Evolutionary conservation across 2,113 vertebrate genomes (phyloP).

Genomic region (Rhipidura dahli): DNA sequence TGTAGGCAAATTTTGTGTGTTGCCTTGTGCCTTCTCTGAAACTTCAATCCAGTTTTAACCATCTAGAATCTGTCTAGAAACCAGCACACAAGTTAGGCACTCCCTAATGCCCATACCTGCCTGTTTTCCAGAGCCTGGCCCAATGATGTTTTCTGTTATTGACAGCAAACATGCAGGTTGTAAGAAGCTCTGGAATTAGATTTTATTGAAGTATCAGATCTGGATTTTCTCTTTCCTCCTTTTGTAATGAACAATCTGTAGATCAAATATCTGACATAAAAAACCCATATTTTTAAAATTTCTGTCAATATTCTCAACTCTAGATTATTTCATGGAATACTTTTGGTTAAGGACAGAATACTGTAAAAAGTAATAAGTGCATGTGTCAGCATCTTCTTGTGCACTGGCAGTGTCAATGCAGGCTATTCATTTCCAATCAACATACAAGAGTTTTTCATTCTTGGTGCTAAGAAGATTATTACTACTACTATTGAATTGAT

Average conservation of each 20-base stretch:
- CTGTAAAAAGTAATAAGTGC: background rate
- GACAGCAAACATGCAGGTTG: background rate
- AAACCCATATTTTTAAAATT: background rate
- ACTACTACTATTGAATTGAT: too few relatives aligned
- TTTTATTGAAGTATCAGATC: background rate
- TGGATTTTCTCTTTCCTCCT: background rate
- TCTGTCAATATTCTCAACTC: accelerated
- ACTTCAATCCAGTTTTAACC: background rate
- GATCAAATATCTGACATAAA: background rate
- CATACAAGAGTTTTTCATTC: background rate
- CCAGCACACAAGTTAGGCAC: background rate
- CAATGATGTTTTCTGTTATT: background rate
- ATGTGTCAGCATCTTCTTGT: background rate
- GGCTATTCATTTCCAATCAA: background rate
- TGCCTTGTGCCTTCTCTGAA: background rate
- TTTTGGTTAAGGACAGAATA: background rate
- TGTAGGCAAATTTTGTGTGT: background rate
- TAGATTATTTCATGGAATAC: background rate
- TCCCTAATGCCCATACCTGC: background rate
- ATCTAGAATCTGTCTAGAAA: background rate
- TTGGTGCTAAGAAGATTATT: background rate
- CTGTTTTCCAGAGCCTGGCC: background rate
- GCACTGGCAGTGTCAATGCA: background rate
- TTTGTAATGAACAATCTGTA: background rate
- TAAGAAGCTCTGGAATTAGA: background rate